phyloP scores from a whole-genome alignment of 2,113 vertebrate species.

The Labrus mixtus region DNA sequence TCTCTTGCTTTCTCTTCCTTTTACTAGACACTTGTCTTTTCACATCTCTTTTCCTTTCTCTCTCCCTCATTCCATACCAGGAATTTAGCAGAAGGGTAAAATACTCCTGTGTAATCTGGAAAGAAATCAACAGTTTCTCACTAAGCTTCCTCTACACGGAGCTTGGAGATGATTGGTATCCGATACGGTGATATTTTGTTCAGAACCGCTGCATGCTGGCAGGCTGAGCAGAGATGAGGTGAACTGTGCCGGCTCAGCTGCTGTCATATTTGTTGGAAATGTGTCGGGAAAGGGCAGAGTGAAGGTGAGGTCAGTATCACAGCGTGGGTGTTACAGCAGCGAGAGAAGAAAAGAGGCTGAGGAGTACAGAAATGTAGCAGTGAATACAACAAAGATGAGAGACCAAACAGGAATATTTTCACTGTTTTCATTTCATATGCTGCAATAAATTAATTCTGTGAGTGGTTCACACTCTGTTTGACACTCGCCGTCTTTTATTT shows the following conservation, averaged over 20 bases:
- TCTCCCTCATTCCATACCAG: constrained; percentile 6
- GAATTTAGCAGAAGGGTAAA: constrained; percentile 29
- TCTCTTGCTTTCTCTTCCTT: background rate
- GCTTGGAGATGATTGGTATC: constrained; percentile 28
- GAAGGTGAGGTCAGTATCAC: constrained; percentile 30
- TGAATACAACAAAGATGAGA: background rate
- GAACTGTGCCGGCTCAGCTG: constrained; percentile 31
- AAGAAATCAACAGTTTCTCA: background rate
- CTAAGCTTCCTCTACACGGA: constrained; percentile 8
- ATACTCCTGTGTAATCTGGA: background rate
- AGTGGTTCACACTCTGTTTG: constrained; percentile 13
- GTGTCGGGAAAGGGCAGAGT: constrained; percentile 15
- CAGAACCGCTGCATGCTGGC: constrained; percentile 11
- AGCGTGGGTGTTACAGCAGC: constrained; percentile 4
- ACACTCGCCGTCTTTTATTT: constrained; percentile 29
- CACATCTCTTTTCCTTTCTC: background rate
- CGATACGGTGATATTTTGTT: constrained; percentile 32
- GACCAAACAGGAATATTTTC: background rate
- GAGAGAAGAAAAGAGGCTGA: background rate
- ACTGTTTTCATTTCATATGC: background rate
- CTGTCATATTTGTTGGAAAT: constrained; percentile 44
- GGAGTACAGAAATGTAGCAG: background rate
- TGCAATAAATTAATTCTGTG: constrained; percentile 5
- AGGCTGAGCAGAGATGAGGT: constrained; percentile 13
- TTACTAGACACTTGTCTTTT: background rate